Conservation (phyloP, 2,888 invertebrate species). For the Alloplasta piceator region DNA sequence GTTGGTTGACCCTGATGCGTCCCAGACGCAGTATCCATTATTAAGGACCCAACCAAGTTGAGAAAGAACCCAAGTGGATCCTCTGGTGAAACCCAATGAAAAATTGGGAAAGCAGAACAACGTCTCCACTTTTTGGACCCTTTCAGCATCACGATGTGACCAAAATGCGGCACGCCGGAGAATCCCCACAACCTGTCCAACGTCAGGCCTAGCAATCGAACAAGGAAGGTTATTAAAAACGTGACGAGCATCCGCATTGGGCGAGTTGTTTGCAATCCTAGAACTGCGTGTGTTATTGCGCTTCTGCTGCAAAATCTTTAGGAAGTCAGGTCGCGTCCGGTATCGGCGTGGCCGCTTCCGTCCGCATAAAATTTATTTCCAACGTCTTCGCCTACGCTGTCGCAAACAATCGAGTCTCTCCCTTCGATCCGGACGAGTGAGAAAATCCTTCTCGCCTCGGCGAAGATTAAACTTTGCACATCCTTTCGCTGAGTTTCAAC, state of each 20-base stretch:
- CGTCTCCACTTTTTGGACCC: too few relatives aligned
- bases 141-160: too few relatives aligned
- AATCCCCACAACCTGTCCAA: neutral
- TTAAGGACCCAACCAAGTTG: too few relatives aligned
- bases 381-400: slow-evolving; percentile 6
- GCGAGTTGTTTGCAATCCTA: neutral
- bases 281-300: too few relatives aligned
- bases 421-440: slow-evolving; percentile 6
- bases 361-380: slow-evolving; percentile 23
- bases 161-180: too few relatives aligned
- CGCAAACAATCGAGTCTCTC: neutral
- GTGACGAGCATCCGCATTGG: slow-evolving; percentile 63
- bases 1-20: too few relatives aligned
- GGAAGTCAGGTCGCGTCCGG: slow-evolving; percentile 51
- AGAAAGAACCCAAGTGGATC: too few relatives aligned
- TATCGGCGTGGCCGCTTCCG: slow-evolving; percentile 44
- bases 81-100: too few relatives aligned
- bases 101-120: too few relatives aligned
- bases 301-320: neutral
- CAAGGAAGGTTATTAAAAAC: slow-evolving; percentile 61
- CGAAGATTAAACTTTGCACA: slow-evolving; percentile 59
- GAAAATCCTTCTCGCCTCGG: slow-evolving; percentile 37
- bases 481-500: slow-evolving; percentile 44
- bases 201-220: neutral
- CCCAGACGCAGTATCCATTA: too few relatives aligned